A percentile compares a stretch with the other conserved stretches of the same genome.
These are phyloP conservation scores for Lasioglossum oenotherae DNA, from an alignment of 2,888 invertebrate genomes.

Conservation along the genomic window DNA sequence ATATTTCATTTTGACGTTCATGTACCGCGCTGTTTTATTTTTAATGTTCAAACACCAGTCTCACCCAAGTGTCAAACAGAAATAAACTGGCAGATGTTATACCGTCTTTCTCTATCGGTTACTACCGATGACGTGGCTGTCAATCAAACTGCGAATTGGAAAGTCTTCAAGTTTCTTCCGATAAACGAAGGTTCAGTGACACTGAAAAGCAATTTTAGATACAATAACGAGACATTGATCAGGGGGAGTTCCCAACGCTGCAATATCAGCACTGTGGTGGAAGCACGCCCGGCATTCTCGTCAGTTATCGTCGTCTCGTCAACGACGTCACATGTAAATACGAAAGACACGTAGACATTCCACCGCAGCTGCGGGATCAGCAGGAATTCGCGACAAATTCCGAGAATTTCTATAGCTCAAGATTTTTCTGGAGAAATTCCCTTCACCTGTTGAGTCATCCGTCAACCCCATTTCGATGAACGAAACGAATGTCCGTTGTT, in stretches of 20 bases:
- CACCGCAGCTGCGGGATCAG: constrained; percentile 15
- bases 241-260: neutral
- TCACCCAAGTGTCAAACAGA: neutral
- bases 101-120: neutral
- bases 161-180: neutral
- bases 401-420: neutral
- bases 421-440: constrained; percentile 21
- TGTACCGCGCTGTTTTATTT: neutral
- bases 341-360: constrained; percentile 48
- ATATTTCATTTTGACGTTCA: neutral
- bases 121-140: neutral
- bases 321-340: constrained; percentile 59
- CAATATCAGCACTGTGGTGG: constrained; percentile 17
- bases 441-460: constrained; percentile 20
- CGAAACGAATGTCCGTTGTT: neutral
- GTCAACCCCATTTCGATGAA: constrained; percentile 14
- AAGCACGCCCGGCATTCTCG: constrained; percentile 55
- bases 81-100: neutral
- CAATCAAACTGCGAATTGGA: neutral
- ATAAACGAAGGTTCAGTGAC: neutral
- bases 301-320: constrained; percentile 60
- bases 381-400: constrained; percentile 26
- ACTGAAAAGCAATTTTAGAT: neutral
- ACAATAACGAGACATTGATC: neutral
- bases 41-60: neutral